phyloP scores from a whole-genome alignment of 2,797 vertebrate species.

The Pristis pectinata region DNA sequence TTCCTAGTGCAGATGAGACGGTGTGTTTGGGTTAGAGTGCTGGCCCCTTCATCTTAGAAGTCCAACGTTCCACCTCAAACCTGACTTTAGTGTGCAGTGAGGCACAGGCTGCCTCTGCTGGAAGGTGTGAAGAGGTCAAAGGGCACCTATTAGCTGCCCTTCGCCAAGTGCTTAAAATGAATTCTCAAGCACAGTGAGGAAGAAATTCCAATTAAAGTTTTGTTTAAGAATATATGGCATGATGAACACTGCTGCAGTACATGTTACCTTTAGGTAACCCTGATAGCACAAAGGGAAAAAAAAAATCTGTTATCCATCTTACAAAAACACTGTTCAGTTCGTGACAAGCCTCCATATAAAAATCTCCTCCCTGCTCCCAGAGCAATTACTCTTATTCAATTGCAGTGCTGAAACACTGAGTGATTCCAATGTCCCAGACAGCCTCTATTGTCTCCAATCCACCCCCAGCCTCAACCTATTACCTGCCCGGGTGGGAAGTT shows the following conservation, averaged over 20 bases:
- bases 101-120: not conserved
- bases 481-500: slow-evolving; percentile 64
- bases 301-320: not conserved
- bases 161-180: not conserved
- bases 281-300: not conserved
- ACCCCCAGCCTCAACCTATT: slow-evolving; percentile 40
- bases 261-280: slow-evolving; percentile 7
- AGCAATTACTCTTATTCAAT: slow-evolving; percentile 20
- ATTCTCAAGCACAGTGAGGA: not conserved
- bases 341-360: not conserved
- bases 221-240: not conserved
- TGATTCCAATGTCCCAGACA: slow-evolving; percentile 26
- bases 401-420: not conserved
- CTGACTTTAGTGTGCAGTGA: not conserved
- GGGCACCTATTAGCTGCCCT: no score
- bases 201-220: not conserved
- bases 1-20: not conserved
- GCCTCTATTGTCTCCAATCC: not conserved
- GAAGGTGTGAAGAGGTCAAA: not conserved
- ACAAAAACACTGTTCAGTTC: not conserved
- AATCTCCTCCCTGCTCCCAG: not conserved
- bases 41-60: not conserved
- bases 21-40: not conserved
- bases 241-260: not conserved
- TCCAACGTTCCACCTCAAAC: not conserved